Base-by-base conservation (phyloP, 2,113 vertebrate genomes). In the Scopus umbretta region DNA sequence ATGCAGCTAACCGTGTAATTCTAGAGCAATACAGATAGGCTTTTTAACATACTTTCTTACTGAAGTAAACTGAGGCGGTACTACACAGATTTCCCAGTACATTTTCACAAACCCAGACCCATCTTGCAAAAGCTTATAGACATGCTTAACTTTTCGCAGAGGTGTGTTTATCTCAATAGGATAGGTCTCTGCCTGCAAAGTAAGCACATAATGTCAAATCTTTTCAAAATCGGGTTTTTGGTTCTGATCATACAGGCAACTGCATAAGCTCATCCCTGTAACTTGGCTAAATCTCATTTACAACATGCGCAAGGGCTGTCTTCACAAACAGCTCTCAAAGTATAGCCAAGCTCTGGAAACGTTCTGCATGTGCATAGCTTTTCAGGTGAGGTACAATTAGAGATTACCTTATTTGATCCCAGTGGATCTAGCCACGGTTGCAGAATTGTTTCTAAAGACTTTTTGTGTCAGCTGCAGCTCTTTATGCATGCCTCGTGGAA, bases 201-300 rank as follows among this genome's bases (percentile, higher is more conserved):
- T 40, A 67, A 59, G 45, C 21, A 71, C 16, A 21, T 34, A n/a
- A n/a, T 0, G 0, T 36, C n/a, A 83, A 50, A 43, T 34, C 38
- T 93, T 86, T 79, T 29, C 42, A 65, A 74, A 76, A 72, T 52
- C 16, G 13, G 9, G 15, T 34, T 55, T 78, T 88, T 86, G 72
- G 32, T 80, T 91, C 85, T 83, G 59, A 78, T 73, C 71, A 32
- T 16, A 32, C 19, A 81, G 49, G 34, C 14, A 91, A 47, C 29
- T 40, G 36, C 27, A 22, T 6, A 56, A 92, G 3, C 27, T 78
- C 43, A 52, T 38, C 19, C 55, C 11, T 38, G 16, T 32, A 68
- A 68, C 6, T 59, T 56, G 30, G 52, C 19, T 63, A 55, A 92
- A 79, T 40, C 43, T 56, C 56, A 40, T 27, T 25, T 68, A 68